Percentiles rank a stretch among this genome's conserved stretches.
These are phyloP conservation scores for Drosophila miranda DNA, from an alignment of 1,140 invertebrate genomes.

Conservation along the genomic window DNA sequence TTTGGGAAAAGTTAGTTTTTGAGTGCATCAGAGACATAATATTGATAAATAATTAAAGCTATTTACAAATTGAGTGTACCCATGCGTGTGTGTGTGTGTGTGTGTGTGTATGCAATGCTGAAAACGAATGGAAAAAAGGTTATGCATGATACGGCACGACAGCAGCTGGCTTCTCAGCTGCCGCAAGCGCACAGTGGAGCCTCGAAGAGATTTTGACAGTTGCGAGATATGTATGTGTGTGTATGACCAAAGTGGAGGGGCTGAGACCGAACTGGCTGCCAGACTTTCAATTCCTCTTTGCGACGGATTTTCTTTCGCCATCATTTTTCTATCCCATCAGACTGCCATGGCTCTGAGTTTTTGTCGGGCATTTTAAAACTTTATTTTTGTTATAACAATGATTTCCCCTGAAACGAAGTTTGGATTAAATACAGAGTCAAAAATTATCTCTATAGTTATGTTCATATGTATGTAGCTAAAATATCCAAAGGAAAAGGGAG, in stretches of 20 bases:
- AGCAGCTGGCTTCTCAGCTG: slow-evolving; percentile 39
- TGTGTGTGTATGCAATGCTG: slow-evolving; percentile 45
- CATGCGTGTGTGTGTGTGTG: slow-evolving; percentile 29
- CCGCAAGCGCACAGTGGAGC: slow-evolving; percentile 35
- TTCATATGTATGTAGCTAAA: too few relatives aligned
- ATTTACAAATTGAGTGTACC: slow-evolving; percentile 19
- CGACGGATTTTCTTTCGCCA: slow-evolving; percentile 40
- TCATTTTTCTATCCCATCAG: slow-evolving; percentile 35
- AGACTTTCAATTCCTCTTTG: slow-evolving; percentile 53
- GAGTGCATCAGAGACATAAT: slow-evolving; percentile 37
- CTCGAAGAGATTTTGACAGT: slow-evolving; percentile 29
- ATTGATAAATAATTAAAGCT: slow-evolving; percentile 49
- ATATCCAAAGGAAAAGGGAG: not conserved
- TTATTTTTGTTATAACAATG: too few relatives aligned
- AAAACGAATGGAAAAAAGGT: slow-evolving; percentile 45
- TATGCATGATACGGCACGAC: slow-evolving; percentile 44
- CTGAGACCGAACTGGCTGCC: slow-evolving; percentile 18
- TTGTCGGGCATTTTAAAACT: too few relatives aligned
- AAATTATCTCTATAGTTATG: too few relatives aligned
- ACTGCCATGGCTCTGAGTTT: too few relatives aligned
- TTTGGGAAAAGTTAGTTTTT: slow-evolving; percentile 24
- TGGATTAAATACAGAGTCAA: too few relatives aligned
- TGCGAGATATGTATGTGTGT: slow-evolving; percentile 16
- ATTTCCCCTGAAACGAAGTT: too few relatives aligned
- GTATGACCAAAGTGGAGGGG: slow-evolving; percentile 8